These are phyloP conservation scores for Eucera pruinosa DNA, from an alignment of 2,888 invertebrate genomes.

Conservation along the genomic window DNA sequence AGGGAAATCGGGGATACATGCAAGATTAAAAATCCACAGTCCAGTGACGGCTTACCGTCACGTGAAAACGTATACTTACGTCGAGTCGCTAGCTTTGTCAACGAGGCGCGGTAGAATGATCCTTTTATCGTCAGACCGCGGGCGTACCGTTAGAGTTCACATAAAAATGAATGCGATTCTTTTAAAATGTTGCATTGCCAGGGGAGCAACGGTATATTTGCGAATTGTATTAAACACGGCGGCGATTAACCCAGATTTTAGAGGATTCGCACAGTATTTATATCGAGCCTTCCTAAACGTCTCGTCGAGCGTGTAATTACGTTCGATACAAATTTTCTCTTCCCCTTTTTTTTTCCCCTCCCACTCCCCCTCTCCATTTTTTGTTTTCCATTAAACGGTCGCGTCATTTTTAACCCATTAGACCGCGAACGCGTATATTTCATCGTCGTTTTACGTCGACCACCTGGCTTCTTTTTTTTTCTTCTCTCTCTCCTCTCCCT, in stretches of 20 bases:
- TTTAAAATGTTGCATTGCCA: conserved; percentile 28
- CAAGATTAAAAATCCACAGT: no score
- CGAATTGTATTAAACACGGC: conserved; percentile 10
- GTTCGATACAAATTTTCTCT: not conserved
- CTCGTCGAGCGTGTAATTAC: not conserved
- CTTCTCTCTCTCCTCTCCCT: not conserved
- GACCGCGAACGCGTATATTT: not conserved
- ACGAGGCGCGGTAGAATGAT: not conserved
- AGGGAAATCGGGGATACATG: no score
- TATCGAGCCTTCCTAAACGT: not conserved
- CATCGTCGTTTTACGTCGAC: conserved; percentile 1
- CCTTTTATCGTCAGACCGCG: not conserved
- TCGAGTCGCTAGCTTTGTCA: no score
- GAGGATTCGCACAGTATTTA: conserved; percentile 5
- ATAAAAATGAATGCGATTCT: conserved; percentile 3
- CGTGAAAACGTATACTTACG: no score
- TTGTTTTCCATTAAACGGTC: not conserved
- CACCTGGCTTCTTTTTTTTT: not conserved
- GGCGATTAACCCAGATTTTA: conserved; percentile 55
- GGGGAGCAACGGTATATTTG: conserved; percentile 24
- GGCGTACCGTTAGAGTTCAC: conserved; percentile 36
- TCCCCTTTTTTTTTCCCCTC: not conserved
- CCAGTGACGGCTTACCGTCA: no score
- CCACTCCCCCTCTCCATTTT: not conserved
- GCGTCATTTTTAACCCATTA: not conserved